Conservation (phyloP, 2,888 invertebrate species). For the Nasonia oneida region DNA sequence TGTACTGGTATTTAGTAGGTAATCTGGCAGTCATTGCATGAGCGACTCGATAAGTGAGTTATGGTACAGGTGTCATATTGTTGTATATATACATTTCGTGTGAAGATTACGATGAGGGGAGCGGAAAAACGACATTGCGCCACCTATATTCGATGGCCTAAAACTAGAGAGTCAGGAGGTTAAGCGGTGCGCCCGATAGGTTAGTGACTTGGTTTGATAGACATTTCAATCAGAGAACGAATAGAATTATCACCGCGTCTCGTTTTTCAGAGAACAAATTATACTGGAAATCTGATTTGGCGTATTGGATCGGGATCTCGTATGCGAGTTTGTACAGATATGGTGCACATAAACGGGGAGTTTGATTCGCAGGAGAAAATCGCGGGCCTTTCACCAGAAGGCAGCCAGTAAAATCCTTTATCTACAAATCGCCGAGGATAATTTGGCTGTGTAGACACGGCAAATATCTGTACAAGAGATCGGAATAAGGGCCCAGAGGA, state of each 20-base stretch:
- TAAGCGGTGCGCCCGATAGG: too few species aligned
- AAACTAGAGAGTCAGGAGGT: too few species aligned
- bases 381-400: not conserved
- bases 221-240: too few species aligned
- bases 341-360: not conserved
- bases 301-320: too few species aligned
- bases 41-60: too few species aligned
- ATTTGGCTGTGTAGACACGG: constrained; percentile 76
- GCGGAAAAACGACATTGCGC: too few species aligned
- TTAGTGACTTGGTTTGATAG: too few species aligned
- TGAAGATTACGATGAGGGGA: not conserved
- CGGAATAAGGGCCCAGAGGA: constrained; percentile 71
- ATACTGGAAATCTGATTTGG: not conserved
- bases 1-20: too few species aligned
- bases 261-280: not conserved
- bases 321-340: not conserved
- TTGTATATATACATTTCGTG: not conserved
- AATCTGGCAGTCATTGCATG: too few species aligned
- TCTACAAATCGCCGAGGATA: constrained; percentile 75
- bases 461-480: constrained; percentile 78
- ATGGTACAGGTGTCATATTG: too few species aligned
- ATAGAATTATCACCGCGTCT: too few species aligned
- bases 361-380: constrained; percentile 22
- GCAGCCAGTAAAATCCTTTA: constrained; percentile 73
- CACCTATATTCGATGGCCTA: too few species aligned